These are phyloP conservation scores for Anastatus disparis DNA, from an alignment of 1,140 invertebrate species.

Conservation along the genomic window DNA sequence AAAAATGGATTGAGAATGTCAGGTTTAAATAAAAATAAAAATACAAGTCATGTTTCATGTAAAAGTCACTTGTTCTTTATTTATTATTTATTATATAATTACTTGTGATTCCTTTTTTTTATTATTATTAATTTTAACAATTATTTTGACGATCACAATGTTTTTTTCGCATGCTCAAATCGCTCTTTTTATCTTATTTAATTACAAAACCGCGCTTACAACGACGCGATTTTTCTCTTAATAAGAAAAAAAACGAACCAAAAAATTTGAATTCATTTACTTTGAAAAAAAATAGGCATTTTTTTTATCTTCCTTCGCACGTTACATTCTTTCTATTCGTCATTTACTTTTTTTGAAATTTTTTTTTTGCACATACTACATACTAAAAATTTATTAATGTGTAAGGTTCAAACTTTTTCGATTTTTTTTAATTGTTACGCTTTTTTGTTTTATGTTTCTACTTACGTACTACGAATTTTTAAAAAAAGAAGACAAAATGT, in stretches of 20 bases:
- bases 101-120: conserved; percentile 17
- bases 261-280: too few relatives aligned
- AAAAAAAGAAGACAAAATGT: conserved; percentile 6
- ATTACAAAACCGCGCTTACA: not conserved
- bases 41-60: conserved; percentile 37
- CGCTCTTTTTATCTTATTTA: conserved; percentile 16
- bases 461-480: not conserved
- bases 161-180: conserved; percentile 20
- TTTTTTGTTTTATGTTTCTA: not conserved
- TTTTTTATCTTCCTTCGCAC: conserved; percentile 24
- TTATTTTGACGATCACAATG: conserved; percentile 37
- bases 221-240: conserved; percentile 1
- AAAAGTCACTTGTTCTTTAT: conserved; percentile 43
- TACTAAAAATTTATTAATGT: not conserved
- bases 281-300: conserved; percentile 1
- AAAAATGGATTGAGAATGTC: conserved; percentile 6
- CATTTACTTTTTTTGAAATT: too few relatives aligned
- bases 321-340: not conserved
- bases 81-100: conserved; percentile 33
- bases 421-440: not conserved
- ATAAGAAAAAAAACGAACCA: not conserved
- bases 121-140: conserved; percentile 18
- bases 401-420: not conserved
- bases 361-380: not conserved
- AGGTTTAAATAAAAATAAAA: conserved; percentile 29